Evolutionary conservation across 2,113 vertebrate genomes (phyloP).

Genomic region (Antechinus stuartii): DNA sequence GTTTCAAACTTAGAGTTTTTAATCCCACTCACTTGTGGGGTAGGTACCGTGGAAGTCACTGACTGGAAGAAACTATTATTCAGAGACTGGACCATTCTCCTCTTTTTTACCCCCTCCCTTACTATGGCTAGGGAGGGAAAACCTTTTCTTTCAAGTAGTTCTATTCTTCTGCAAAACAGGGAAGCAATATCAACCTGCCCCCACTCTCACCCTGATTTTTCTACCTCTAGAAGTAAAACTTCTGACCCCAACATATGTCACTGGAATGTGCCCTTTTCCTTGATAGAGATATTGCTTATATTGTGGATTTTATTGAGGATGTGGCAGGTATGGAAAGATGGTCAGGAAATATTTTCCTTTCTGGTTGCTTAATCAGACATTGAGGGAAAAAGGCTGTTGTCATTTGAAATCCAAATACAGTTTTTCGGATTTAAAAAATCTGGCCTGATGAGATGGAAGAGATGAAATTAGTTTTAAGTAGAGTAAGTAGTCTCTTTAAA

Average conservation of each 20-base stretch:
- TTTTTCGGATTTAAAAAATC: constrained; percentile 11
- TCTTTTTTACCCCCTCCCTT: neutral
- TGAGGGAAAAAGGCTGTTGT: constrained; percentile 9
- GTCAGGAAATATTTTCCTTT: constrained; percentile 7
- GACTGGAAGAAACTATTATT: neutral
- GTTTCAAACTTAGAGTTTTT: neutral
- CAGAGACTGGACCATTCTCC: neutral
- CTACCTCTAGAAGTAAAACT: neutral
- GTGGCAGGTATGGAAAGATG: neutral
- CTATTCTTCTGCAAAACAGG: neutral
- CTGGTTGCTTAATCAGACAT: neutral
- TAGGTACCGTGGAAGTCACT: neutral
- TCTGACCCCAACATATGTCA: constrained; percentile 12
- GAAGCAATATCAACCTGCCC: neutral
- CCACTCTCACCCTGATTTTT: neutral
- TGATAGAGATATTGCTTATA: neutral
- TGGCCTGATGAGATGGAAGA: neutral
- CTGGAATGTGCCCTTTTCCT: neutral
- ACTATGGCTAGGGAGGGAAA: neutral
- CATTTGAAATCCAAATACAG: neutral
- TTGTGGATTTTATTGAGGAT: constrained; percentile 21
- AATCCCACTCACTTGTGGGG: neutral
- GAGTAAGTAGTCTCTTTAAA: neutral
- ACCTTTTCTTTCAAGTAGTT: neutral
- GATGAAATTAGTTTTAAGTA: neutral